phyloP scores from a whole-genome alignment of 2,113 vertebrate species.

The Nyctibius bracteatus region DNA sequence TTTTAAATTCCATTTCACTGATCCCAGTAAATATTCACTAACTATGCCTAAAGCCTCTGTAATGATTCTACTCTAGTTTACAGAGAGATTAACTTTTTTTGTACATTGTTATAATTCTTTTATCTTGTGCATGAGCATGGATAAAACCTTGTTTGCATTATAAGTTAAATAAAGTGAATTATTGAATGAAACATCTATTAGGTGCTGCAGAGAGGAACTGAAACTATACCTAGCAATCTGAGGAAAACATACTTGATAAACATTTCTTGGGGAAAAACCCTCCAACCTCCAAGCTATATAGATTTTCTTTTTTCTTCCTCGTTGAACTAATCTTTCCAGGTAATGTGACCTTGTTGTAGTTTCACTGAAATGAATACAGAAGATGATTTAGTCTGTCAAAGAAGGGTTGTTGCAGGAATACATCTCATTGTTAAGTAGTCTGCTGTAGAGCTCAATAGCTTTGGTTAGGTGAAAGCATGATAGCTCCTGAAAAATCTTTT shows the following conservation, averaged over 20 bases:
- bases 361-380: background rate
- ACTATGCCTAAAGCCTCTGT: background rate
- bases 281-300: background rate
- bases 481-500: background rate
- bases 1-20: background rate
- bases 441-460: background rate
- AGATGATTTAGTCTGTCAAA: background rate
- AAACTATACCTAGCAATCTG: background rate
- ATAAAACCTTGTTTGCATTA: background rate
- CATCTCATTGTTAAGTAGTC: background rate
- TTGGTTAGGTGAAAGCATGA: background rate
- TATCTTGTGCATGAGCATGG: background rate
- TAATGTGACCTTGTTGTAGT: background rate
- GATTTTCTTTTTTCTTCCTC: background rate
- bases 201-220: background rate
- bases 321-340: background rate
- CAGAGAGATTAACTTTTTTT: background rate
- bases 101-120: background rate
- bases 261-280: background rate
- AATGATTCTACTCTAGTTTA: background rate
- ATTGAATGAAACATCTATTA: background rate
- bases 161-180: background rate
- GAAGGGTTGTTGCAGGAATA: background rate
- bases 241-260: background rate
- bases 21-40: background rate